Evolutionary conservation across 1,140 invertebrate species (phyloP), one percentile per base, ranked within the genome.

Genomic region (Diplogasteroides magnus): DNA sequence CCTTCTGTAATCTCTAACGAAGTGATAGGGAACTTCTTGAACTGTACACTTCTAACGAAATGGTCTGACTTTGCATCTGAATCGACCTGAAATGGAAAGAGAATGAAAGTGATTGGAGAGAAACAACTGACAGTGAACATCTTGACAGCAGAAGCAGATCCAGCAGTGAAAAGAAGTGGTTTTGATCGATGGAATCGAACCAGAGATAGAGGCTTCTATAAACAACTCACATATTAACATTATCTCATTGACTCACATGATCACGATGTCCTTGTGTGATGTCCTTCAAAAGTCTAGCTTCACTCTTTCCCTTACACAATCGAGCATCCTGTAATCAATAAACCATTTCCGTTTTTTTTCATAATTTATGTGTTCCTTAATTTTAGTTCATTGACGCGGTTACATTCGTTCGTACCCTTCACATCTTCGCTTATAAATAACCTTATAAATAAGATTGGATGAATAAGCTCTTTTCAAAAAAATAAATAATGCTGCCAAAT

Each of bases 201-300:
- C 23, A 28, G 29, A 13, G 2, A 11, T 14, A 65, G n/a, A 14
- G 29, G 31, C 29, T n/a, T 55, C 59, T 48, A 6, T 11, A 48
- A 19, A 60, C 3, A 26, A 23, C 25, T 60, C 13, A 26, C 59
- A 23, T 3, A 60, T 13, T 6, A 29, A 26, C 6, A 60, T 60
- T 26, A 23, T 11, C 13, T 29, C 3, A 23, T 13, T 6, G 59
- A 60, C 59, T 60, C 59, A 60, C 59, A 2, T n/a, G 23, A n/a
- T 65, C 64, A 13, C 48, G 31, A 56, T 65, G 64, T 2, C 64
- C 64, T 2, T 37, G n/a, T 3, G 64, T 65, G 27, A 65, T 65
- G 13, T 65, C 64, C 29, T 31, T 31, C 3, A 65, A 14, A 23
- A 65, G 14, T 2, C n/a, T 2, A 2, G 29, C n/a, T 13, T 55